Conservation (phyloP, 2,797 vertebrate species). For the Hozukius guyotensis region DNA sequence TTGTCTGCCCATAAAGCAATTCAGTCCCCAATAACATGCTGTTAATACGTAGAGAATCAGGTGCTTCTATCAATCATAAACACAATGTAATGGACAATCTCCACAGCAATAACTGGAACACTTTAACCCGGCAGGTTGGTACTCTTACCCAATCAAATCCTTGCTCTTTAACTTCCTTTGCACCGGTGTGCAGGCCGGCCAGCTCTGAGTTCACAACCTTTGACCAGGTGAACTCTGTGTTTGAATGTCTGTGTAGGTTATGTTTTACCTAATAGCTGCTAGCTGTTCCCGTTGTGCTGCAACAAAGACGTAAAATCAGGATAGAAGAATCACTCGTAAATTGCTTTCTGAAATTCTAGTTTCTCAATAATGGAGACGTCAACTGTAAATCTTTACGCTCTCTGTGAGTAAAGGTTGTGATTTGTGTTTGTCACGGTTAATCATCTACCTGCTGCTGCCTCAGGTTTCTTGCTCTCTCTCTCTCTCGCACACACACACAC, state of each 20-base stretch:
- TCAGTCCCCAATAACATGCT: constrained; percentile 21
- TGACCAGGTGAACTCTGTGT: constrained; percentile 54
- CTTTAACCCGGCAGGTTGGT: constrained; percentile 33
- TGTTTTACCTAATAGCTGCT: constrained; percentile 49
- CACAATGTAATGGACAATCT: constrained; percentile 58
- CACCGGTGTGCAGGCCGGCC: not conserved
- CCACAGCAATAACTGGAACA: constrained; percentile 33
- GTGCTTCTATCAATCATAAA: constrained; percentile 76
- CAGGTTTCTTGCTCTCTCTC: constrained; percentile 28
- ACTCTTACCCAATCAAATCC: constrained; percentile 34
- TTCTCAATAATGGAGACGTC: constrained; percentile 2
- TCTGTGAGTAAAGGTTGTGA: constrained; percentile 56
- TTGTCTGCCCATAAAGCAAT: constrained; percentile 60
- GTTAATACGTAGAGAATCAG: constrained; percentile 71
- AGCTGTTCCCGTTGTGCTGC: constrained; percentile 64
- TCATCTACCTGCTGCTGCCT: constrained; percentile 67
- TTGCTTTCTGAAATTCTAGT: not conserved
- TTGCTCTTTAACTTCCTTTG: constrained; percentile 41
- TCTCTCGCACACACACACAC: not conserved
- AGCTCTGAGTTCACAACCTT: constrained; percentile 53
- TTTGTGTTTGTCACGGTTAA: constrained; percentile 65
- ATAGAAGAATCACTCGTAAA: constrained; percentile 21
- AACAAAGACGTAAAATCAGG: not conserved
- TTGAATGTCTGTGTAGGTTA: not conserved
- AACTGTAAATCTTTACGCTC: constrained; percentile 58